phyloP scores from a whole-genome alignment of 2,888 invertebrate species.

The Ichneumoninae sp. region DNA sequence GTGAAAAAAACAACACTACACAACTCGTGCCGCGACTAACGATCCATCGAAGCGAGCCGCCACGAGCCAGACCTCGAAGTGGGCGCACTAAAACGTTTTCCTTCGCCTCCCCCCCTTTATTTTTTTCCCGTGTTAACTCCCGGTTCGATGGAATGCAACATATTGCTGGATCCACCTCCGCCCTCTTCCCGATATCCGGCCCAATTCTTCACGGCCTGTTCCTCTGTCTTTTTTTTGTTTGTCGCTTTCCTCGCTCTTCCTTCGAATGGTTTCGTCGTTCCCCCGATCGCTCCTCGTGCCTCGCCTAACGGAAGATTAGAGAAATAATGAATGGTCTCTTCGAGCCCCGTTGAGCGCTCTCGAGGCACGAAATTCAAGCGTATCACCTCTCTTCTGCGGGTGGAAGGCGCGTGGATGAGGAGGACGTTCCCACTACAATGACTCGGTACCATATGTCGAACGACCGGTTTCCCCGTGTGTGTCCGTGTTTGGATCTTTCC shows the following conservation, averaged over 20 bases:
- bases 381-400: slow-evolving; percentile 50
- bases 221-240: slow-evolving; percentile 61
- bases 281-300: slow-evolving; percentile 9
- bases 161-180: slow-evolving; percentile 70
- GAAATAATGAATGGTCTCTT: slow-evolving; percentile 66
- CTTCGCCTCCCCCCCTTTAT: slow-evolving; percentile 38
- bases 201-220: slow-evolving; percentile 71
- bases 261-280: slow-evolving; percentile 18
- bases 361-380: slow-evolving; percentile 58
- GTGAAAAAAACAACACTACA: slow-evolving; percentile 25
- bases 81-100: slow-evolving; percentile 50
- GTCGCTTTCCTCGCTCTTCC: slow-evolving; percentile 15
- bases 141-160: slow-evolving; percentile 69
- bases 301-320: slow-evolving; percentile 75
- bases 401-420: slow-evolving; percentile 42
- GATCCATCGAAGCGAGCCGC: slow-evolving; percentile 62
- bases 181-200: slow-evolving; percentile 76
- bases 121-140: slow-evolving; percentile 53
- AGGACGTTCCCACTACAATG: slow-evolving; percentile 71
- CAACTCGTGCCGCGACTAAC: slow-evolving; percentile 40
- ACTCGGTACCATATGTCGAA: slow-evolving; percentile 80
- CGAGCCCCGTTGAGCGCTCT: slow-evolving; percentile 52
- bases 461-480: slow-evolving; percentile 63
- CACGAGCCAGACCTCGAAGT: slow-evolving; percentile 65
- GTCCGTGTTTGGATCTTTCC: slow-evolving; percentile 51